A percentile compares a stretch with the other conserved stretches of the same genome.
These are phyloP conservation scores for Crax fasciolata DNA, from an alignment of 2,797 vertebrate genomes.

Conservation along the genomic window DNA sequence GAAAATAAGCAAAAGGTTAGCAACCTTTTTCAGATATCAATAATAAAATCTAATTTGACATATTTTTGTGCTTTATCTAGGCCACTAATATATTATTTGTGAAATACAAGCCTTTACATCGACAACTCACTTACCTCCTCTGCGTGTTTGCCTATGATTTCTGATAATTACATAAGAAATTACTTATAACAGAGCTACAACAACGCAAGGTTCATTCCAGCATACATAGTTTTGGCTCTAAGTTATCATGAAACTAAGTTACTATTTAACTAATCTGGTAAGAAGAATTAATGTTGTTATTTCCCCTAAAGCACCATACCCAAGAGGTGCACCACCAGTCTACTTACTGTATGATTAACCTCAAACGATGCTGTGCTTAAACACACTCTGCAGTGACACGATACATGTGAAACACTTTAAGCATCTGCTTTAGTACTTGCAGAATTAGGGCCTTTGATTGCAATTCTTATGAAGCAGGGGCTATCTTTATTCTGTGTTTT, in stretches of 20 bases:
- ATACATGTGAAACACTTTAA: neutral
- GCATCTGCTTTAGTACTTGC: neutral
- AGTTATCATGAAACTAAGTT: neutral
- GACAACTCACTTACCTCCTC: neutral
- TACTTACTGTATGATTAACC: neutral
- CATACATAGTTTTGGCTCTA: neutral
- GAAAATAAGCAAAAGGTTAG: neutral
- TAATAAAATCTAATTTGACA: neutral
- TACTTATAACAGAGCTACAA: neutral
- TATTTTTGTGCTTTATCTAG: neutral
- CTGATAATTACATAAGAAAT: neutral
- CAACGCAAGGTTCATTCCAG: neutral
- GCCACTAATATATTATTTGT: neutral
- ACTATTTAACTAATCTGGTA: neutral
- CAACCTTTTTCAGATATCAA: conserved; percentile 15
- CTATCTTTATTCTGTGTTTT: conserved; percentile 37
- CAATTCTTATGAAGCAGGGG: neutral
- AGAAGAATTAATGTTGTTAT: neutral
- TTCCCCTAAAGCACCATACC: neutral
- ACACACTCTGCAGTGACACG: neutral
- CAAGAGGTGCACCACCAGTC: neutral
- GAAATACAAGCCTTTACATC: neutral
- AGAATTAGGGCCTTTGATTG: conserved; percentile 35
- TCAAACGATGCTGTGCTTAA: neutral
- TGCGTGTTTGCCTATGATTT: neutral